Conservation (phyloP, 2,888 invertebrate species). For the Lithophane semibrunnea region DNA sequence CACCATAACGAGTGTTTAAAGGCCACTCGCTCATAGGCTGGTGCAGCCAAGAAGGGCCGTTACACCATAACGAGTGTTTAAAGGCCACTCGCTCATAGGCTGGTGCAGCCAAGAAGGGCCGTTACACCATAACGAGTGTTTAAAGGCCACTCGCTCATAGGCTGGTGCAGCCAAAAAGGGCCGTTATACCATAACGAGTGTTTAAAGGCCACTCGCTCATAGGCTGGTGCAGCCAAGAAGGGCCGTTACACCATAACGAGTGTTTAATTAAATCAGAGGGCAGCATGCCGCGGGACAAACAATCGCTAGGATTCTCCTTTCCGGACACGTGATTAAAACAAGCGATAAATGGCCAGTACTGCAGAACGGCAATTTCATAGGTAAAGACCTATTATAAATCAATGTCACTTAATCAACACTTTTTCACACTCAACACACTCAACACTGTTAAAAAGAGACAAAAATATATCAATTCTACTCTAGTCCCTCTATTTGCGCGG, state of each 20-base stretch:
- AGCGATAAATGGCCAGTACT: background rate
- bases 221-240: background rate
- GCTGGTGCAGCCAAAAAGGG: background rate
- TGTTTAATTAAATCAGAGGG: background rate
- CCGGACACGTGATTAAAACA: background rate
- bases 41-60: background rate
- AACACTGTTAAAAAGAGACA: no score
- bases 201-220: background rate
- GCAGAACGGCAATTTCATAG: no score
- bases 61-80: background rate
- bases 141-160: background rate
- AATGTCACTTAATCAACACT: no score
- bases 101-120: background rate
- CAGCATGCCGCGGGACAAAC: background rate
- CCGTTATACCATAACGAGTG: conserved; percentile 1
- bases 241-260: background rate
- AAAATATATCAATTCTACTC: no score
- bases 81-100: background rate
- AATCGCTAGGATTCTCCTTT: background rate
- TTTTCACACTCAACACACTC: no score
- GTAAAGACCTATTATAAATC: no score
- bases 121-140: background rate
- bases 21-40: background rate
- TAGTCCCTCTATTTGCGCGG: no score
- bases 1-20: conserved; percentile 1